Percentiles rank a stretch among this genome's conserved stretches.
phyloP scores from a whole-genome alignment of 2,797 vertebrate species.

The Glyptemys insculpta region DNA sequence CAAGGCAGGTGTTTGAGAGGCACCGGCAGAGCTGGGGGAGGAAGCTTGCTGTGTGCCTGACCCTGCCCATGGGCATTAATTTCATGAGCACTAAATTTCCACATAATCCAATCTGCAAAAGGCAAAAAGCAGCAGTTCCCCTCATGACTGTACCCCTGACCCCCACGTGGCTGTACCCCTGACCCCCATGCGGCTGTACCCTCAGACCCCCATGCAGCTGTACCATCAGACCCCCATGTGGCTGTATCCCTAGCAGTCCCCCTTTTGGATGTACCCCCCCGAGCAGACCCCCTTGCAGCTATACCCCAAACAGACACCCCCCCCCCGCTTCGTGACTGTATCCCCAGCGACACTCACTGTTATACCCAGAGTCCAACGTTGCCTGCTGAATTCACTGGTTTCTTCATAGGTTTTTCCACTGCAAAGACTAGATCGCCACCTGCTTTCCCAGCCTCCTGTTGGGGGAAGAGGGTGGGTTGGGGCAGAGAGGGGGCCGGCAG shows the following conservation, averaged over 20 bases:
- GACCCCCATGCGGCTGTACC: too few species aligned
- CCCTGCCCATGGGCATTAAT: background rate
- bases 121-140: background rate
- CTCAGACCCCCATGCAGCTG: too few species aligned
- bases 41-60: background rate
- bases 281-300: background rate
- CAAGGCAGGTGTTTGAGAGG: too few species aligned
- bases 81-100: background rate
- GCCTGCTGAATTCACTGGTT: slow-evolving; percentile 81
- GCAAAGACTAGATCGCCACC: slow-evolving; percentile 82
- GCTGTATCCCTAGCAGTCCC: too few species aligned
- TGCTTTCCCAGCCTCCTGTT: slow-evolving; percentile 76
- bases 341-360: slow-evolving; percentile 83
- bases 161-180: too few species aligned
- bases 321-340: accelerated
- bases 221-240: too few species aligned
- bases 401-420: slow-evolving; percentile 95
- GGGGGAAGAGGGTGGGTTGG: background rate
- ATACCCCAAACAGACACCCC: too few species aligned
- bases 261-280: too few species aligned
- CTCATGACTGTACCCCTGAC: accelerated
- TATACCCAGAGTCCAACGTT: slow-evolving; percentile 86
- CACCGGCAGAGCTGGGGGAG: accelerated
- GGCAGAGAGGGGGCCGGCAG: background rate
- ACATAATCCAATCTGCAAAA: background rate